These are phyloP conservation scores for Micronycteris hirsuta DNA, from an alignment of 2,113 vertebrate genomes.

Conservation along the genomic window DNA sequence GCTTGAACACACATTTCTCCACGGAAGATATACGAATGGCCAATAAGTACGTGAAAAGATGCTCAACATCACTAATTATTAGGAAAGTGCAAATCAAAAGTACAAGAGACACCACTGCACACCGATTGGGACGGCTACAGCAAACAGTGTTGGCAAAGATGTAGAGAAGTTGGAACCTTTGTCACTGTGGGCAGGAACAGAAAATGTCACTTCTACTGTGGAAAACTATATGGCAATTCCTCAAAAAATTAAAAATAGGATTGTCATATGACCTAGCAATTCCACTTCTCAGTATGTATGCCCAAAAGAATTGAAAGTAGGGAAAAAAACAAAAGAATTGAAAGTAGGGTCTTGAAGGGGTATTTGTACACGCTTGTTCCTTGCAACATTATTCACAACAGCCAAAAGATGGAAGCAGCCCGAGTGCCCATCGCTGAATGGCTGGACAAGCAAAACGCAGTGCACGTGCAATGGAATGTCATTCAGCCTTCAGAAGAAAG, in stretches of 20 bases:
- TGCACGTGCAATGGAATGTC: not conserved
- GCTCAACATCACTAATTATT: not conserved
- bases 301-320: not conserved
- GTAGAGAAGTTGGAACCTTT: not conserved
- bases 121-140: not conserved
- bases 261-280: not conserved
- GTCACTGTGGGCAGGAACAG: not conserved
- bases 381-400: not conserved
- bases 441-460: not conserved
- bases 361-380: not conserved
- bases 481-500: not conserved
- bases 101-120: not conserved
- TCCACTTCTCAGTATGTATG: not conserved
- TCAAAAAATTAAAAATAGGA: not conserved
- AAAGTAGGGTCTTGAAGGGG: not conserved
- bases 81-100: not conserved
- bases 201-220: not conserved
- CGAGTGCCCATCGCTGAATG: not conserved
- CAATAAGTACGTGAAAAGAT: not conserved
- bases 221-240: not conserved
- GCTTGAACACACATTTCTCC: not conserved
- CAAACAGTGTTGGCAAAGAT: not conserved
- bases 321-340: not conserved
- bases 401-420: not conserved
- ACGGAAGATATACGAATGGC: not conserved